Evolutionary conservation across 2,888 invertebrate species (phyloP).

Genomic region (Heteromyza rotundicornis): DNA sequence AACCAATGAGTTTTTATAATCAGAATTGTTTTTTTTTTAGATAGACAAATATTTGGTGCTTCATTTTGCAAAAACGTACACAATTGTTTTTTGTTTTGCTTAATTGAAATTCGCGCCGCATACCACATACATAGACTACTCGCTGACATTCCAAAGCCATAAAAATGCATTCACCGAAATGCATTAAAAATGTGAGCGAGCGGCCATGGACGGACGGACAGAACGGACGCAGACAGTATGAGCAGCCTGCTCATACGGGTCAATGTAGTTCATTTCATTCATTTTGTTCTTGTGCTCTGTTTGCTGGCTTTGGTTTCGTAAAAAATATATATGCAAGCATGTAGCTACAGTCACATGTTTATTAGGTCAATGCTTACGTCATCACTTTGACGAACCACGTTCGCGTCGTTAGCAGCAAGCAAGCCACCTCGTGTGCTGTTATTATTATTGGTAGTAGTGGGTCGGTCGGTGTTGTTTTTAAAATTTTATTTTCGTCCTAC

Average conservation of each 20-base stretch:
- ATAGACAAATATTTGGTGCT: too few species aligned
- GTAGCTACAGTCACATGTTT: constrained; percentile 32
- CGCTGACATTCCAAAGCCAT: neutral
- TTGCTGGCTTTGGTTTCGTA: constrained; percentile 35
- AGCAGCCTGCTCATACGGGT: constrained; percentile 43
- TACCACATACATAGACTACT: neutral
- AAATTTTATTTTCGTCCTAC: too few species aligned
- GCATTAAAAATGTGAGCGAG: neutral
- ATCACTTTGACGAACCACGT: constrained; percentile 31
- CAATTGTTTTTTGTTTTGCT: too few species aligned
- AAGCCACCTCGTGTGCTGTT: too few species aligned
- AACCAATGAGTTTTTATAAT: too few species aligned
- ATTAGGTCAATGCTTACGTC: constrained; percentile 52
- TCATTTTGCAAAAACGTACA: too few species aligned
- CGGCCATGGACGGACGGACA: constrained; percentile 30
- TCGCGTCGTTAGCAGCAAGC: too few species aligned
- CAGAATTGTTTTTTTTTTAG: too few species aligned
- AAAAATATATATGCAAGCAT: constrained; percentile 40
- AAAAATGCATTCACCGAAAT: neutral
- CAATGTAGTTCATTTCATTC: constrained; percentile 51
- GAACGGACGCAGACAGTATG: constrained; percentile 1
- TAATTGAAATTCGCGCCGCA: constrained; percentile 6
- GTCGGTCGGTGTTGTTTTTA: too few species aligned
- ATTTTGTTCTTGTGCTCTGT: constrained; percentile 13
- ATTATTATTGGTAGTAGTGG: too few species aligned